Evolutionary conservation across 92 coral and sea anemone species (phyloP).

Genomic region (Umimayanthus kanabou): DNA sequence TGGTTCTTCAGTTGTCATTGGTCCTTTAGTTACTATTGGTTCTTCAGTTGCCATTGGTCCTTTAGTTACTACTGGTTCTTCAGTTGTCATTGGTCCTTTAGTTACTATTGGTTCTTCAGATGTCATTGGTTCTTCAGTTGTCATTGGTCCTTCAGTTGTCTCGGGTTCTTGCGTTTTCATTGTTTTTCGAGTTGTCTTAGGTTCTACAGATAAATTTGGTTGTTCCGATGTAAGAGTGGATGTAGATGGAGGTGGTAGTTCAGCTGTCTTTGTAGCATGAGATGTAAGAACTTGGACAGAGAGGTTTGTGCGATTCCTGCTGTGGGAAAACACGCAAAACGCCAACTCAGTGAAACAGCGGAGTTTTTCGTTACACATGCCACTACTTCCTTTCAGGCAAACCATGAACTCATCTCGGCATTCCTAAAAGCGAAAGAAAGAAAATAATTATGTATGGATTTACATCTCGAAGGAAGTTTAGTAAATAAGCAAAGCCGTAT

Average conservation of each 20-base stretch:
- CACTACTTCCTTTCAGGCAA: background rate
- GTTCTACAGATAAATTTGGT: background rate
- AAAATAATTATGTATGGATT: no score
- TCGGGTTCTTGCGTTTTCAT: background rate
- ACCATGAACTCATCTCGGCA: background rate
- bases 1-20: background rate
- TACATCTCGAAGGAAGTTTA: no score
- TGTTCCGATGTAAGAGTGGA: background rate
- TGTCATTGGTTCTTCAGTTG: no score
- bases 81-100: background rate
- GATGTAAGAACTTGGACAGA: background rate
- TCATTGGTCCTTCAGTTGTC: background rate
- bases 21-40: background rate
- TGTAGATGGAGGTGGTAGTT: background rate
- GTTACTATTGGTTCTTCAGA: background rate
- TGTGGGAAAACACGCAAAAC: background rate
- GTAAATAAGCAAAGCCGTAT: no score
- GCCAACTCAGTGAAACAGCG: conserved; percentile 1
- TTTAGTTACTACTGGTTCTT: background rate
- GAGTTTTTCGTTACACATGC: background rate
- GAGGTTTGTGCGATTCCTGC: background rate
- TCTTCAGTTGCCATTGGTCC: background rate
- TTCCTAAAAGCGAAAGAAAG: background rate
- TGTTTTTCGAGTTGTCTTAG: background rate
- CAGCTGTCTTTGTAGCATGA: background rate